Conservation (phyloP, 2,113 vertebrate genomes). For the Scartelaos histophorus region DNA sequence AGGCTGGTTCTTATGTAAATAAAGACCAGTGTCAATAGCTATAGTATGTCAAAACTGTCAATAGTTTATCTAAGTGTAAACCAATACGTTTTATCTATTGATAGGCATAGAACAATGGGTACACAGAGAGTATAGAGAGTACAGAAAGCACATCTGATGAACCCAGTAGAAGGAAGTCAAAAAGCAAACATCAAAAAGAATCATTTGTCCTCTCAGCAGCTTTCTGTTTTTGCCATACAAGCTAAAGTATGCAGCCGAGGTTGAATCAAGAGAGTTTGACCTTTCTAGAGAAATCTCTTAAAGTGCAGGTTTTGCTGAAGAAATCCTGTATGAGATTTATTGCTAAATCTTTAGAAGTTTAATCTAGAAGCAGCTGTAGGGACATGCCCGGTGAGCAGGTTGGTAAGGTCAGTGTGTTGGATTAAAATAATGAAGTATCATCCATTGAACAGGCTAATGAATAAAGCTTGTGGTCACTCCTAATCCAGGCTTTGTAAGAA, state of each 20-base stretch:
- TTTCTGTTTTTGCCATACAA: slow-evolving; percentile 1
- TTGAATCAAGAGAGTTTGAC: neutral
- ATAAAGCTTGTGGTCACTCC: neutral
- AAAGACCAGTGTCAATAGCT: no score
- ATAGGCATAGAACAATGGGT: neutral
- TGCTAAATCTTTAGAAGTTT: neutral
- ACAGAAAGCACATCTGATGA: neutral
- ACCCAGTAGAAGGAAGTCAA: neutral
- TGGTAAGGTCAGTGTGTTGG: neutral
- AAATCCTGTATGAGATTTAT: neutral
- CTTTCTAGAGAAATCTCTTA: neutral
- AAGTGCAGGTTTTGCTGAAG: neutral
- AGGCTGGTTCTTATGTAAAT: neutral
- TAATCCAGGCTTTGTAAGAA: slow-evolving; percentile 1
- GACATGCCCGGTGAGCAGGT: neutral
- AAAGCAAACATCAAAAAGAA: neutral
- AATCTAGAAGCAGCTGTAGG: neutral
- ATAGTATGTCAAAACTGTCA: no score
- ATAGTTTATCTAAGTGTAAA: neutral
- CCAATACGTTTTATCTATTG: neutral
- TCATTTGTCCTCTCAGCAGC: neutral
- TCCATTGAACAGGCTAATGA: neutral
- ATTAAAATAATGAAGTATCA: neutral
- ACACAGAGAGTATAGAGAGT: no score
- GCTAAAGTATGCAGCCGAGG: neutral